Base-by-base conservation (phyloP, 64 coral and sea anemone genomes). In the Hydrozoanthus tunicans region DNA sequence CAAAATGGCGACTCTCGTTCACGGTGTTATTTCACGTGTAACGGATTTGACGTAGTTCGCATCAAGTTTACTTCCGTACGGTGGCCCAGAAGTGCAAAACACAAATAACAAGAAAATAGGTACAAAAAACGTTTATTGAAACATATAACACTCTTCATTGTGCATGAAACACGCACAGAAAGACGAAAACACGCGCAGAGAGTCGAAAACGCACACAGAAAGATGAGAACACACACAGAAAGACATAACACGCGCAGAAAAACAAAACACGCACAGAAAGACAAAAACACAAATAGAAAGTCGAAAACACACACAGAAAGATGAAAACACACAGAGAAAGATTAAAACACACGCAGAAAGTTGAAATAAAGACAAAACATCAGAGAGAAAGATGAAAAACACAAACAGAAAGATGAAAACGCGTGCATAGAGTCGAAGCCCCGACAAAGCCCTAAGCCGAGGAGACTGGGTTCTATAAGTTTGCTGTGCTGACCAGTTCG, bases 391-490 rank as follows among this genome's bases (percentile, higher is more conserved):
- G 10, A 13, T 6, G 20, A 23, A 70, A 70, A 10, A 70, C 68
- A 70, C 20, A 70, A 15, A 17, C 65, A 70, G 68, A n/a, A 70
- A 70, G 68, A 70, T 14, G 14, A 70, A 24, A 24, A 70, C 3
- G 20, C 68, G 6, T 23, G 6, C 68, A 70, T 23, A 25, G 68
- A 70, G 25, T 23, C 7, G 25, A 4, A 70, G 20, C 32, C 32
- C 32, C 32, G 32, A 43, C 32, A 43, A 43, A 43, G 68, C 20
- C n/a, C 14, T 23, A 70, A 70, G 68, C 68, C 68, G 68, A 23
- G 68, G 68, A 70, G 68, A 70, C 68, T 70, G 68, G 68, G 68
- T 24, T 70, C 68, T 70, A 70, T 24, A 70, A 70, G 25, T 23
- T 23, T 70, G 68, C 68, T 70, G 68, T 70, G 17, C 17, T 70